phyloP scores from a whole-genome alignment of 2,888 invertebrate genomes.

The Acrobasis suavella region DNA sequence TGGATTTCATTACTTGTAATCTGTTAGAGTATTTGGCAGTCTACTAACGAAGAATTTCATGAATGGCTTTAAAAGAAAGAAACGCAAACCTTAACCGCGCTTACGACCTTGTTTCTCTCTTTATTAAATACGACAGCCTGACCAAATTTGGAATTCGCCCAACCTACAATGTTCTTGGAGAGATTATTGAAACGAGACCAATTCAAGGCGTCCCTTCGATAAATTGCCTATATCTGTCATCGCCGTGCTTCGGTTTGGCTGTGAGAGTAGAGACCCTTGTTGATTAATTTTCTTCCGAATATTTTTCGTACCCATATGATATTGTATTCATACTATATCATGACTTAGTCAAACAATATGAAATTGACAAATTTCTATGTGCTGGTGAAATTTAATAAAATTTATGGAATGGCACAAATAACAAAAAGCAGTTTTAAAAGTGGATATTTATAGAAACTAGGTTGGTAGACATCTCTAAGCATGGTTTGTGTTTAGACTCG shows the following conservation, averaged over 20 bases:
- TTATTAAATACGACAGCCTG: slow-evolving; percentile 34
- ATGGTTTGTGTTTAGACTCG: not conserved
- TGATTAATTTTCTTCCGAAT: not conserved
- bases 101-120: slow-evolving; percentile 25
- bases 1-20: too few species aligned
- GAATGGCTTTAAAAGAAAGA: not conserved
- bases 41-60: not conserved
- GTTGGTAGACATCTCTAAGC: not conserved
- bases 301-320: too few species aligned
- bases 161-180: slow-evolving; percentile 49
- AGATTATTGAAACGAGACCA: slow-evolving; percentile 47
- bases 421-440: too few species aligned
- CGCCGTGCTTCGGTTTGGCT: slow-evolving; percentile 14
- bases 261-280: not conserved
- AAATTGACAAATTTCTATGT: too few species aligned
- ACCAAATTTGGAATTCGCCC: slow-evolving; percentile 54
- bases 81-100: not conserved
- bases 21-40: too few species aligned
- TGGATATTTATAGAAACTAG: too few species aligned
- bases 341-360: too few species aligned
- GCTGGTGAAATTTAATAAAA: too few species aligned
- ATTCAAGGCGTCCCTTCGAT: slow-evolving; percentile 35
- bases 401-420: too few species aligned
- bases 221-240: slow-evolving; percentile 47
- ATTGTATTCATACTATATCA: too few species aligned